Conservation (phyloP, 2,888 invertebrate genomes). For the Drosophila borborema region DNA sequence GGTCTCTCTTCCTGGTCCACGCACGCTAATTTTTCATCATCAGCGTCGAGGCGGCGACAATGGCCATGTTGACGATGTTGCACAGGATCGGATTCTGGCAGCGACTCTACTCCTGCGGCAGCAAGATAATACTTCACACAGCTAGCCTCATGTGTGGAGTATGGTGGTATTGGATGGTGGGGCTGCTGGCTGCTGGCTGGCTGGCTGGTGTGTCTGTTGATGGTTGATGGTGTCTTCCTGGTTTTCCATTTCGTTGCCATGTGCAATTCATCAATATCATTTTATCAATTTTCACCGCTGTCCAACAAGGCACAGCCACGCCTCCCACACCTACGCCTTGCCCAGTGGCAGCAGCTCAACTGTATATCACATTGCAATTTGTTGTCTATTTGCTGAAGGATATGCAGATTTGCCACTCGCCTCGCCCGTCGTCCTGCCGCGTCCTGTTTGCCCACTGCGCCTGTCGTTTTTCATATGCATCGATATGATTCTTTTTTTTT, state of each 20-base stretch:
- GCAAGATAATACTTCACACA: constrained; percentile 23
- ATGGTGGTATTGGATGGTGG: background rate
- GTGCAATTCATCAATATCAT: constrained; percentile 84
- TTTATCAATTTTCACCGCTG: constrained; percentile 83
- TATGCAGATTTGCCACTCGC: constrained; percentile 72
- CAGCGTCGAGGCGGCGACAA: constrained; percentile 62
- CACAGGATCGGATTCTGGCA: constrained; percentile 44
- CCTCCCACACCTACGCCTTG: background rate
- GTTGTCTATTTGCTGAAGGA: constrained; percentile 80
- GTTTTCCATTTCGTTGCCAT: constrained; percentile 66
- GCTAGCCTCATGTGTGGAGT: constrained; percentile 18
- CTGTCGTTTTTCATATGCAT: constrained; percentile 69
- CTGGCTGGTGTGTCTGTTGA: background rate
- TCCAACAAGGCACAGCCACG: constrained; percentile 55
- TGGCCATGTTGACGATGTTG: constrained; percentile 64
- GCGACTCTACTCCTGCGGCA: constrained; percentile 26
- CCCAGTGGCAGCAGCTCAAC: constrained; percentile 56
- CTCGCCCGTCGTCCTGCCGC: constrained; percentile 11
- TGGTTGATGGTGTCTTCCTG: background rate
- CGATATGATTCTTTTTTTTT: constrained; percentile 44
- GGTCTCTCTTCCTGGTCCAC: constrained; percentile 26
- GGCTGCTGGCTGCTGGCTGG: too few species aligned
- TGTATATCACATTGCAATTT: constrained; percentile 79
- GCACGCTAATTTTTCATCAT: constrained; percentile 79
- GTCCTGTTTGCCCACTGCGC: constrained; percentile 9